Base-by-base conservation (phyloP, 2,888 invertebrate species). In the Idaea straminata region DNA sequence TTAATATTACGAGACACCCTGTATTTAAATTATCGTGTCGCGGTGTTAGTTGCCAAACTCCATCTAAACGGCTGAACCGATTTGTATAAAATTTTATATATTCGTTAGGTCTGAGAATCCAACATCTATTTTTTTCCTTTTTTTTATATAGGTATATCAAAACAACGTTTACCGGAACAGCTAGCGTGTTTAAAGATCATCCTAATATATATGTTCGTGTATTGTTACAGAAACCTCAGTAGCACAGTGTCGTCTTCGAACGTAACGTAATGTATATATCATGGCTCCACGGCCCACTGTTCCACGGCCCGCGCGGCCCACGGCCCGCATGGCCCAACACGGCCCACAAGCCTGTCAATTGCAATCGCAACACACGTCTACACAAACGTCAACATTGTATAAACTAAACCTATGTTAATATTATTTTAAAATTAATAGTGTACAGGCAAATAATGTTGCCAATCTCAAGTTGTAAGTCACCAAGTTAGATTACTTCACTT, bases 361-460 rank as follows among this genome's bases (percentile, higher is more conserved):
- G 58, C 15, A 59, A 35, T 36, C 59, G 59, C 59, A 47, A 47
- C 47, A 13, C 47, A 13, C 66, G 66, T 62, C 61, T 60, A 60
- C 63, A 16, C 61, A 59, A 25, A 47, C 47, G 47, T 47, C 47
- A 47, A 13, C 47, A 47, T 25, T 25, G 47, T 47, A 47, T 13
- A 47, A 47, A 47, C 67, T 63, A 62, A 59, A 63, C 59, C 70
- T 75, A 74, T 80, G 80, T 85, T 83, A 81, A 84, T 83, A 83
- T 83, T 79, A 77, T 78, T 79, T 75, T 80, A 81, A 80, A 85
- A 87, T 87, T 83, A 77, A 77, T 79, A 81, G 81, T 81, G 78
- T 77, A 77, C n/a, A 25, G 15, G 62, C 57, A 13, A 7, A 25
- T 25, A 25, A 47, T 7, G 47, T 7, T 7, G 47, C 47, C 47